These are phyloP conservation scores for Silurus aristotelis DNA, from an alignment of 2,797 vertebrate genomes.

Conservation along the genomic window DNA sequence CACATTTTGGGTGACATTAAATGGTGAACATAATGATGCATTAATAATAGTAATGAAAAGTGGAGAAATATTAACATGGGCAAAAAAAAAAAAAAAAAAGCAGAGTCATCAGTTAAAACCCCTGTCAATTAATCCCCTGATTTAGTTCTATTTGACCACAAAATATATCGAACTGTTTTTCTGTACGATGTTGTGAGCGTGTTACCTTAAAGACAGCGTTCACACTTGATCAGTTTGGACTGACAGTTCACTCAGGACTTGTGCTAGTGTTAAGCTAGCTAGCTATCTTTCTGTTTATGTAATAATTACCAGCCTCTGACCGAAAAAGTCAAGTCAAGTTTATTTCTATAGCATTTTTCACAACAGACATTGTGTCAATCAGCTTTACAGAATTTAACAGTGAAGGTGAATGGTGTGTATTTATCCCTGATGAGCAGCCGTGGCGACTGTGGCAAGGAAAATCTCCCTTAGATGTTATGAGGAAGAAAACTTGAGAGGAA, in stretches of 20 bases:
- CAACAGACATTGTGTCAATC: too few relatives aligned
- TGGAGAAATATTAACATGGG: background rate
- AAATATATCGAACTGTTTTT: background rate
- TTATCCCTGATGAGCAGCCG: too few relatives aligned
- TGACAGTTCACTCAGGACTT: too few relatives aligned
- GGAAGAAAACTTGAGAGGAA: too few relatives aligned
- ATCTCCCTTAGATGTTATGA: too few relatives aligned
- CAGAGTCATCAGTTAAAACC: background rate
- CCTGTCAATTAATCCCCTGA: background rate
- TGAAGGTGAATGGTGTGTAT: too few relatives aligned
- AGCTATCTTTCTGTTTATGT: background rate
- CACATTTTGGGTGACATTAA: constrained; percentile 14
- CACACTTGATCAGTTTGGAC: too few relatives aligned
- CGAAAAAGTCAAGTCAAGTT: too few relatives aligned
- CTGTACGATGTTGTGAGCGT: background rate
- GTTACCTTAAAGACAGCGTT: background rate
- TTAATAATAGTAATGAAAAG: background rate
- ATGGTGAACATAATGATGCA: background rate
- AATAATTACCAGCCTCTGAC: background rate
- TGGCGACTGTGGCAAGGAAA: too few relatives aligned
- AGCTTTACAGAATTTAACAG: too few relatives aligned
- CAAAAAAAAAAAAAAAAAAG: background rate
- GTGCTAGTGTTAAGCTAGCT: background rate
- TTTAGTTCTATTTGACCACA: background rate
- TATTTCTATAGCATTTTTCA: too few relatives aligned